These are phyloP conservation scores for Colostygia pectinataria DNA, from an alignment of 2,888 invertebrate species.

Conservation along the genomic window DNA sequence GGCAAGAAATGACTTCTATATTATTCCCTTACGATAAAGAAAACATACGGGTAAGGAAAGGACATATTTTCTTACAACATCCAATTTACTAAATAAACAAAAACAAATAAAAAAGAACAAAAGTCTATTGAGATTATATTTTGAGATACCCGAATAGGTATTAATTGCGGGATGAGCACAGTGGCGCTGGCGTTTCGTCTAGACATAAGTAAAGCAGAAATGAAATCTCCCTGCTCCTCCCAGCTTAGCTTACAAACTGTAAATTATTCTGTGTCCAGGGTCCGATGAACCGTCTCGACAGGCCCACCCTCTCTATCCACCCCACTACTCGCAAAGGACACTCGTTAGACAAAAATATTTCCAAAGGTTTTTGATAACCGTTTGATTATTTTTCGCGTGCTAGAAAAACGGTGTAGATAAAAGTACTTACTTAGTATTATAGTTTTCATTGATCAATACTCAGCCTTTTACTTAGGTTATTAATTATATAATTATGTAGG, in stretches of 20 bases:
- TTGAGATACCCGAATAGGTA: conserved; percentile 8
- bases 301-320: conserved; percentile 38
- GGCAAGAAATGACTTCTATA: no score
- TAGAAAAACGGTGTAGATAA: no score
- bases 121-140: neutral
- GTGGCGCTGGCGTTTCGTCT: conserved; percentile 40
- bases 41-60: no score
- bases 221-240: conserved; percentile 43
- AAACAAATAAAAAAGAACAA: no score
- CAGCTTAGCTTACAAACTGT: conserved; percentile 24
- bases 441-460: no score
- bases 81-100: conserved; percentile 14
- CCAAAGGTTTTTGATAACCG: conserved; percentile 18
- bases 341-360: conserved; percentile 38
- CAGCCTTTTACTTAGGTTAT: no score
- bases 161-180: conserved; percentile 27
- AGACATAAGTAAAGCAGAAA: conserved; percentile 61
- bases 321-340: conserved; percentile 36
- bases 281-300: conserved; percentile 72
- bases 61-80: neutral
- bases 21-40: no score
- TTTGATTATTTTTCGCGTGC: no score
- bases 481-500: no score
- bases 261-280: conserved; percentile 37
- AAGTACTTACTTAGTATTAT: no score